Percentiles rank a stretch among this genome's conserved stretches.
Evolutionary conservation across 2,888 invertebrate genomes (phyloP).

Genomic region (Rhagonycha lutea): DNA sequence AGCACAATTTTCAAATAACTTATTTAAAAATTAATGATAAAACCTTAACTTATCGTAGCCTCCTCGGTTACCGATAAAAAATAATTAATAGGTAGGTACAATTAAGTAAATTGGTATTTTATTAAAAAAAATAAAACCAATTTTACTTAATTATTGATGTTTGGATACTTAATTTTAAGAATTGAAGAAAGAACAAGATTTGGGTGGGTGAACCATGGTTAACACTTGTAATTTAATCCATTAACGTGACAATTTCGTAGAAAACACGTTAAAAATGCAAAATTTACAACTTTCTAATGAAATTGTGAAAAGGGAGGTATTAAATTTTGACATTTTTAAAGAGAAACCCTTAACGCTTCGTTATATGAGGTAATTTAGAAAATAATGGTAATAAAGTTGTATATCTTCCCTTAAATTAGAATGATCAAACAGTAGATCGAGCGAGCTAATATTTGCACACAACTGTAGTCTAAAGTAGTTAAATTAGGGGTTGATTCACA

Average conservation of each 20-base stretch:
- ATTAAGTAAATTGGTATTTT: too few species aligned
- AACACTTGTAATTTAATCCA: neutral
- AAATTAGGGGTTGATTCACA: slow-evolving; percentile 47
- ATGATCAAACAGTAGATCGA: slow-evolving; percentile 23
- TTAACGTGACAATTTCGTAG: neutral
- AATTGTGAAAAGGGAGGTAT: too few species aligned
- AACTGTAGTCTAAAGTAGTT: slow-evolving; percentile 33
- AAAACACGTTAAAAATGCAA: neutral
- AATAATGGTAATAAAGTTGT: neutral
- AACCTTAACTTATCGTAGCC: neutral
- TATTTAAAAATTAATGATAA: neutral
- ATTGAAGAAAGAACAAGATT: neutral
- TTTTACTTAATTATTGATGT: neutral
- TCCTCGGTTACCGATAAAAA: neutral
- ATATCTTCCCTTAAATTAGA: slow-evolving; percentile 5
- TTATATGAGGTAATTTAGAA: neutral
- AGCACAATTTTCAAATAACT: neutral
- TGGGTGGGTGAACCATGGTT: neutral
- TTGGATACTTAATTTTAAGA: too few species aligned
- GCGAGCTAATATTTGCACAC: slow-evolving; percentile 30
- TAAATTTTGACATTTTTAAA: too few species aligned
- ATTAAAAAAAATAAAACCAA: too few species aligned
- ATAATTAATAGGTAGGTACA: neutral
- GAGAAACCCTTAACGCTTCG: neutral
- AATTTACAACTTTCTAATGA: neutral